Percentiles rank a stretch among this genome's conserved stretches.
These are phyloP conservation scores for Corythornis vintsioides DNA, from an alignment of 2,113 vertebrate genomes.

Conservation along the genomic window DNA sequence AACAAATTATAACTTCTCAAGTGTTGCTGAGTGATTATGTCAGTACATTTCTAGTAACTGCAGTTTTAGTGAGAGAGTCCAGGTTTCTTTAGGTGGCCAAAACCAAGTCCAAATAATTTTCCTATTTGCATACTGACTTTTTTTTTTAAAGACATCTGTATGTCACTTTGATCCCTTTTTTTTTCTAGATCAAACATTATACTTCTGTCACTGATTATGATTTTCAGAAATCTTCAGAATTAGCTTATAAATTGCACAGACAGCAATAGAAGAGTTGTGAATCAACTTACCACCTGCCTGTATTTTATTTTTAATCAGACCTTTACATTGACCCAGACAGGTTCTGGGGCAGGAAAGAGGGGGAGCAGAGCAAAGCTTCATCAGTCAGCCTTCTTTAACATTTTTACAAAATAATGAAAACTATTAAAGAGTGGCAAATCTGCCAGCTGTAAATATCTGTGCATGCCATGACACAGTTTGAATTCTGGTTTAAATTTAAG, in stretches of 20 bases:
- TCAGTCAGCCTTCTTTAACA: neutral
- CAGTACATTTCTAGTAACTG: neutral
- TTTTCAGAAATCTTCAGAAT: neutral
- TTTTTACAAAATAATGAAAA: neutral
- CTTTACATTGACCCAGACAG: neutral
- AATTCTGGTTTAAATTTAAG: neutral
- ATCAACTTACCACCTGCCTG: neutral
- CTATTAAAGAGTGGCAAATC: neutral
- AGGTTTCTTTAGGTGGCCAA: neutral
- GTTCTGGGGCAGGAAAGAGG: neutral
- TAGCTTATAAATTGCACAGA: neutral
- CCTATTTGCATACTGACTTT: neutral
- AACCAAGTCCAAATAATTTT: neutral
- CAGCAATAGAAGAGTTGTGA: neutral
- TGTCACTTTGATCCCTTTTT: neutral
- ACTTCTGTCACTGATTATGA: neutral
- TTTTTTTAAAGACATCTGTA: neutral
- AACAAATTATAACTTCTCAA: neutral
- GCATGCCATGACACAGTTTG: neutral
- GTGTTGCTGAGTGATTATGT: neutral
- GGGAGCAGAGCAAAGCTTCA: neutral
- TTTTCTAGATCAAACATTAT: neutral
- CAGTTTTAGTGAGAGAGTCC: neutral
- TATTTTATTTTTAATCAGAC: neutral
- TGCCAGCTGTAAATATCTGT: neutral